These are phyloP conservation scores for Poecilia latipinna DNA, from an alignment of 2,113 vertebrate species.

Conservation along the genomic window DNA sequence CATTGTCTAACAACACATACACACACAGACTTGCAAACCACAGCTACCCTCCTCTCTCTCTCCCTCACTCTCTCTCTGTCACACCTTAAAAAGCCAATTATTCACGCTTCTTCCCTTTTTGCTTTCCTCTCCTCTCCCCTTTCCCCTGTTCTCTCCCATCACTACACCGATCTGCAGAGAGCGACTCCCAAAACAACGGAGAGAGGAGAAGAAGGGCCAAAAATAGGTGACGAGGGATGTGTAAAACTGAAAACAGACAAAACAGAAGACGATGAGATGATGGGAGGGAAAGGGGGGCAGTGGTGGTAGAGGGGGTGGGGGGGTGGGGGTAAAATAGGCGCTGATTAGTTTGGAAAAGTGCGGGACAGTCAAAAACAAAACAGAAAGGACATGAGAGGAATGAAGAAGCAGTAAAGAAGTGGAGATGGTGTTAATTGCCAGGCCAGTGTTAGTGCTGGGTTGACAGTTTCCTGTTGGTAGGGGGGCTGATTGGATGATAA, in stretches of 20 bases:
- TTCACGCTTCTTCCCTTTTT: constrained; percentile 64
- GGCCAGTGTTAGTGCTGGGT: constrained; percentile 70
- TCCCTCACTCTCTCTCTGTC: constrained; percentile 66
- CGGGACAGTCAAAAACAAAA: constrained; percentile 10
- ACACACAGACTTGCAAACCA: constrained; percentile 27
- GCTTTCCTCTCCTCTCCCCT: constrained; percentile 40
- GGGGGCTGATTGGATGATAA: constrained; percentile 73
- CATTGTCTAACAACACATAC: constrained; percentile 38
- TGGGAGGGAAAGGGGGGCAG: too few species aligned
- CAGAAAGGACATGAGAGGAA: constrained; percentile 11
- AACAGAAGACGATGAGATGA: constrained; percentile 8
- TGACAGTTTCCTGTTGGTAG: constrained; percentile 73
- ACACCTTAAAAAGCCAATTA: constrained; percentile 82
- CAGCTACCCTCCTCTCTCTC: constrained; percentile 60
- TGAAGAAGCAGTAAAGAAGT: constrained; percentile 16
- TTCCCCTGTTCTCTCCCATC: constrained; percentile 51
- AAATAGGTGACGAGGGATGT: constrained; percentile 45
- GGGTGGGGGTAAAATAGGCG: background rate
- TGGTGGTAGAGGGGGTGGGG: too few species aligned
- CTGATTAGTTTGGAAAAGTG: constrained; percentile 21
- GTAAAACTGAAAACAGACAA: constrained; percentile 34
- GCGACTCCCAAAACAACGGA: constrained; percentile 49
- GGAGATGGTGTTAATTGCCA: constrained; percentile 66
- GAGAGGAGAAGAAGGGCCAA: constrained; percentile 48
- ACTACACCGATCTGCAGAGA: constrained; percentile 57